Evolutionary conservation across 1,140 invertebrate genomes (phyloP).

Genomic region (Euura lappo): DNA sequence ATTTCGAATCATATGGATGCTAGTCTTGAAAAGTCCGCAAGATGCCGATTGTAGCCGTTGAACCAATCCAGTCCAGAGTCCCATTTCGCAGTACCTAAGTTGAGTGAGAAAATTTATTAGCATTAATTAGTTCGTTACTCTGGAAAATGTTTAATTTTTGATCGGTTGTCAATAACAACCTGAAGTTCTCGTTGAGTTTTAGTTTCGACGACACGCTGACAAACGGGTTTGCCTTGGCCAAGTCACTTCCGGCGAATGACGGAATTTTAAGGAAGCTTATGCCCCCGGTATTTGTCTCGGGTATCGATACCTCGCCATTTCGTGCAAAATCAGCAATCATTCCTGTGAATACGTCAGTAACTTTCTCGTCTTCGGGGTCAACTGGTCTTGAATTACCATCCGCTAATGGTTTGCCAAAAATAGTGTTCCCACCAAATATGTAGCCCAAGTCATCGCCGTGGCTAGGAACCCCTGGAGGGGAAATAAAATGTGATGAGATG

Average conservation of each 20-base stretch:
- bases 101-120: too few relatives aligned
- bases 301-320: conserved; percentile 42
- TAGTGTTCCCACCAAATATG: conserved; percentile 68
- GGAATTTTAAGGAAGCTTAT: conserved; percentile 35
- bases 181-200: conserved; percentile 59
- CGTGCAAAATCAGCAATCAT: conserved; percentile 72
- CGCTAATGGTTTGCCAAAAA: conserved; percentile 62
- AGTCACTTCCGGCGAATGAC: conserved; percentile 49
- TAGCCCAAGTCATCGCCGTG: conserved; percentile 75
- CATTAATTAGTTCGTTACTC: too few relatives aligned
- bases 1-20: conserved; percentile 28
- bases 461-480: conserved; percentile 53
- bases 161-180: conserved; percentile 40
- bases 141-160: too few relatives aligned
- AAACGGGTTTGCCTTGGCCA: conserved; percentile 53
- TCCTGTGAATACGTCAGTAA: conserved; percentile 67
- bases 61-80: conserved; percentile 63
- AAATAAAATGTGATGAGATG: too few relatives aligned
- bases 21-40: conserved; percentile 48
- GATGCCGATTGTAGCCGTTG: conserved; percentile 59
- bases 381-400: conserved; percentile 42
- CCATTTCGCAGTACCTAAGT: conserved; percentile 64
- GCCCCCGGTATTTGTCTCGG: not conserved
- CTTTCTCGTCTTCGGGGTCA: conserved; percentile 63
- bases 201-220: conserved; percentile 62